A percentile compares a stretch with the other conserved stretches of the same genome.
phyloP scores from a whole-genome alignment of 1,140 invertebrate genomes.

The Drosophila obscura region DNA sequence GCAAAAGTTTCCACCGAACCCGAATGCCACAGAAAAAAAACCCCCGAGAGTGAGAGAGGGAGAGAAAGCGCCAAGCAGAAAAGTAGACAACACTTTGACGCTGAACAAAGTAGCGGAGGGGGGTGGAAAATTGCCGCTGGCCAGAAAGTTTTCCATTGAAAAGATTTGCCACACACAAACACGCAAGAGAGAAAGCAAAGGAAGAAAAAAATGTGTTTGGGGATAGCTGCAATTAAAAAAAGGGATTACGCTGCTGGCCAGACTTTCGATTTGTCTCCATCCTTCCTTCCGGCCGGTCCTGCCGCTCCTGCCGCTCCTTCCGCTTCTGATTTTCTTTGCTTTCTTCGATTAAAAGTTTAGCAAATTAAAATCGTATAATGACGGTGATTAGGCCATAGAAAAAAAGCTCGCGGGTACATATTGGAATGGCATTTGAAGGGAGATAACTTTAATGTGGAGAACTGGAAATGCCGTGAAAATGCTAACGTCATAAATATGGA shows the following conservation, averaged over 20 bases:
- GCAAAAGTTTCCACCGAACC: slow-evolving; percentile 54
- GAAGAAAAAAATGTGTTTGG: slow-evolving; percentile 36
- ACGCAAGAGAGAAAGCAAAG: background rate
- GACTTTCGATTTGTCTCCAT: slow-evolving; percentile 61
- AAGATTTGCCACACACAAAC: slow-evolving; percentile 29
- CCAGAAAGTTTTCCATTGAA: slow-evolving; percentile 35
- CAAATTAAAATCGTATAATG: slow-evolving; percentile 79
- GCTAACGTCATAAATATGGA: slow-evolving; percentile 28
- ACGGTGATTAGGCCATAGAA: slow-evolving; percentile 62
- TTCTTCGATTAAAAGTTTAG: slow-evolving; percentile 75
- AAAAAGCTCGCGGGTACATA: background rate
- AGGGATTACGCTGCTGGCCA: slow-evolving; percentile 66
- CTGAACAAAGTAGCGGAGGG: slow-evolving; percentile 21
- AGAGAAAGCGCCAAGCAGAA: slow-evolving; percentile 44
- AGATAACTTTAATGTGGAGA: slow-evolving; percentile 5
- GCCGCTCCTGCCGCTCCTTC: slow-evolving; percentile 10
- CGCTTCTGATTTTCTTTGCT: slow-evolving; percentile 23
- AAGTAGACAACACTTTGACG: slow-evolving; percentile 73
- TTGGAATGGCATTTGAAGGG: background rate
- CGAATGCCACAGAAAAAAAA: too few relatives aligned
- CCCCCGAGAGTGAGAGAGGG: slow-evolving; percentile 13
- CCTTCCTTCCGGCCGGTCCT: slow-evolving; percentile 9
- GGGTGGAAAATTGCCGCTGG: slow-evolving; percentile 35
- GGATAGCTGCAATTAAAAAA: slow-evolving; percentile 74
- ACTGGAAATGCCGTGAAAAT: background rate